Percentiles rank a stretch among this genome's conserved stretches.
phyloP scores from a whole-genome alignment of 2,113 vertebrate genomes.

The Strigops habroptila region DNA sequence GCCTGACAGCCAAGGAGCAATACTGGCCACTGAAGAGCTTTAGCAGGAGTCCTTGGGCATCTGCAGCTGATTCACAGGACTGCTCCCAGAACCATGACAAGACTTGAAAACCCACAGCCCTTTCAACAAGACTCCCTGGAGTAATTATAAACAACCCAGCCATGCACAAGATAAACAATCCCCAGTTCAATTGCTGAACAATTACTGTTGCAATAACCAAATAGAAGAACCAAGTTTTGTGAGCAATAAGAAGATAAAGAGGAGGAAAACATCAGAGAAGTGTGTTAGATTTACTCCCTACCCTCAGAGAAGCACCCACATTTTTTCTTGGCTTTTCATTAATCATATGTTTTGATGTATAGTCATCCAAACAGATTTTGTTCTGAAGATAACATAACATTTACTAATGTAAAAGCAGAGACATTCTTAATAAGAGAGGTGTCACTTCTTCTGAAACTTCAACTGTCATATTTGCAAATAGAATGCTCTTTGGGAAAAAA shows the following conservation, averaged over 20 bases:
- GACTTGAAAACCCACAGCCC: not conserved
- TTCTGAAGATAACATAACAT: not conserved
- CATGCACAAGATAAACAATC: not conserved
- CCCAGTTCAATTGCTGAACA: not conserved
- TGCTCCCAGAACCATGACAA: not conserved
- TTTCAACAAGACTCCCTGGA: not conserved
- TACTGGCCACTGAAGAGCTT: not conserved
- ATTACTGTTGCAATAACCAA: constrained; percentile 6
- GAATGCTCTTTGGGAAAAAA: not conserved
- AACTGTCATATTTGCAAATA: not conserved
- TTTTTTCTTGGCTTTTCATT: not conserved
- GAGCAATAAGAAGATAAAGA: not conserved
- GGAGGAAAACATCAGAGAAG: not conserved
- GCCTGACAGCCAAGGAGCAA: not conserved
- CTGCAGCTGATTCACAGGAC: not conserved
- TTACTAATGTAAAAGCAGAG: not conserved
- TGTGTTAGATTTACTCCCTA: not conserved
- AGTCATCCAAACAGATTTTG: not conserved
- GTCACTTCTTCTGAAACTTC: not conserved
- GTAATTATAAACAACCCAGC: not conserved
- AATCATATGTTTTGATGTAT: not conserved
- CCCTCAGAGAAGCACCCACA: not conserved
- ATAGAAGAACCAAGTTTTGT: not conserved
- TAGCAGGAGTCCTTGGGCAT: not conserved
- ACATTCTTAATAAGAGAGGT: not conserved